Evolutionary conservation across 1,140 invertebrate species (phyloP), one percentile per base, ranked within the genome.

Genomic region (Portunus trituberculatus): DNA sequence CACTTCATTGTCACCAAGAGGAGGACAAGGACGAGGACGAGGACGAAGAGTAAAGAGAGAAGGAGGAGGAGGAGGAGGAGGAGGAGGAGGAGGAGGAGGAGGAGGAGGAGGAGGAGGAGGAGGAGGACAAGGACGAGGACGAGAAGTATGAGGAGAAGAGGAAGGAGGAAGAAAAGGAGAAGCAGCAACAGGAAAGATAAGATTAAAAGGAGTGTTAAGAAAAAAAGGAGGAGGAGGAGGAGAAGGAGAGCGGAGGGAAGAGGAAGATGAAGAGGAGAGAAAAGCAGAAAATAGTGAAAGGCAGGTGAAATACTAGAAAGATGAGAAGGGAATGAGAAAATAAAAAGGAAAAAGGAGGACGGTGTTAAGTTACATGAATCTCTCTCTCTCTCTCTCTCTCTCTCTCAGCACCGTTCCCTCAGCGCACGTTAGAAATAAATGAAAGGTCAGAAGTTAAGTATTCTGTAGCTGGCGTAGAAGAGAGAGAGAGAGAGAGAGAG

Each of bases 401-500:
- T 39, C 39, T 39, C 39, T 39, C 39, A 39, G 39, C 1, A 39
- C 39, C 39, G 39, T 6, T 39, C 39, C 39, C 39, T 39, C 39
- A 39, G 39, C 39, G 6, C 39, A 39, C 1, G 6, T 39, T 6
- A n/a, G 32, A 28, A n/a, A n/a, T 31, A 39, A 14, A 12, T 31
- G n/a, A 86, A 39, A 86, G 28, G 32, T 29, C 12, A 86, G 83
- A n/a, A 86, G 83, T 16, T n/a, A 45, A 46, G 12, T n/a, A 39
- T 7, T 39, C 25, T n/a, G 88, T 39, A 12, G 16, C 12, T n/a
- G 31, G 88, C 14, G 88, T n/a, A 45, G 0, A 32, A 89, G 45
- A 89, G 88, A 89, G 45, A 89, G 31, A 89, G 31, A 32, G 88
- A 46, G 88, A 89, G 88, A 89, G 31, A 45, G 31, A 89, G 31